Evolutionary conservation across 1,140 invertebrate species (phyloP).

Genomic region (Megathymus violae): DNA sequence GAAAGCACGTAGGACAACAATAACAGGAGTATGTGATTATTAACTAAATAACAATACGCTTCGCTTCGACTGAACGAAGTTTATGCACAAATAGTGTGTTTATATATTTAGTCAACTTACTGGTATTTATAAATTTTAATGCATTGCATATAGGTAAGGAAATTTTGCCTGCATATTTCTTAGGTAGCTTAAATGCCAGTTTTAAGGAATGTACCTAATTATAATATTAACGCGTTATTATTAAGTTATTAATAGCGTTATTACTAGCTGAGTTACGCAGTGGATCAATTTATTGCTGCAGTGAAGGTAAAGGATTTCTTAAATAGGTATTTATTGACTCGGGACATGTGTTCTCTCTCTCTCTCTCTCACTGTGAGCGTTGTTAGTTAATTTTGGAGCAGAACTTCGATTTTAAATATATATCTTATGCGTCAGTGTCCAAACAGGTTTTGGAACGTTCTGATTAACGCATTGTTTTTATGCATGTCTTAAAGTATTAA

Average conservation of each 20-base stretch:
- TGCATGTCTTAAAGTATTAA: slow-evolving; percentile 60
- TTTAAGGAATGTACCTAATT: slow-evolving; percentile 11
- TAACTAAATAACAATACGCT: slow-evolving; percentile 21
- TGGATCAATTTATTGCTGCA: slow-evolving; percentile 20
- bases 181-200: slow-evolving; percentile 31
- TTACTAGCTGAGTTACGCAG: slow-evolving; percentile 23
- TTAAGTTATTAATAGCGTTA: too few relatives aligned
- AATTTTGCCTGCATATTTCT: slow-evolving; percentile 34
- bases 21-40: slow-evolving; percentile 33
- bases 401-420: slow-evolving; percentile 29
- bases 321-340: slow-evolving; percentile 21
- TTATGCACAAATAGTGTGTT: slow-evolving; percentile 28
- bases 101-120: slow-evolving; percentile 29
- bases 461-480: slow-evolving; percentile 59
- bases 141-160: slow-evolving; percentile 24
- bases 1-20: slow-evolving; percentile 44
- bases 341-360: slow-evolving; percentile 27
- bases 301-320: slow-evolving; percentile 2
- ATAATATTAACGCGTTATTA: slow-evolving; percentile 30
- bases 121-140: slow-evolving; percentile 29
- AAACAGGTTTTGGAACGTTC: slow-evolving; percentile 42
- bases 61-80: slow-evolving; percentile 19
- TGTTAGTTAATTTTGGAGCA: slow-evolving; percentile 33
- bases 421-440: slow-evolving; percentile 32
- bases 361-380: slow-evolving; percentile 26